Percentiles rank a stretch among this genome's conserved stretches.
phyloP scores from a whole-genome alignment of 2,888 invertebrate species.

The Brachyopa scutellaris region DNA sequence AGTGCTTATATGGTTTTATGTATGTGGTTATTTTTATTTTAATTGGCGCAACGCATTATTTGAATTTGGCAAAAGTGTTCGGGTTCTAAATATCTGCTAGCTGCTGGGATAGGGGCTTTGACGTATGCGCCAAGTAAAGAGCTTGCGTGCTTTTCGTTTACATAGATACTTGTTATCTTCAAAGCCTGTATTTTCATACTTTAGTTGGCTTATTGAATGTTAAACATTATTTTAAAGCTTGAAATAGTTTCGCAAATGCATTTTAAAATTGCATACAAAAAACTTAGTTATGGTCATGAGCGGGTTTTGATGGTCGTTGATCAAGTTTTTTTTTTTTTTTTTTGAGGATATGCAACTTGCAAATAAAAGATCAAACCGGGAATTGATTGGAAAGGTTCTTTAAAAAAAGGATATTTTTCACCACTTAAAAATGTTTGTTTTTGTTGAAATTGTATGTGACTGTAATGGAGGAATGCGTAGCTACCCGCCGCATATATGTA shows the following conservation, averaged over 20 bases:
- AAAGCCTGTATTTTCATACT: too few relatives aligned
- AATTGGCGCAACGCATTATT: neutral
- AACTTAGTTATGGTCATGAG: too few relatives aligned
- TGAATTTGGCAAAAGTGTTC: neutral
- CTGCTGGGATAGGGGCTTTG: conserved; percentile 10
- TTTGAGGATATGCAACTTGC: conserved; percentile 13
- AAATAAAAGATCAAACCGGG: conserved; percentile 15
- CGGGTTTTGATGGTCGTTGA: neutral
- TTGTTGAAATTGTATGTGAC: conserved; percentile 4
- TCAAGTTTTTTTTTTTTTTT: conserved; percentile 8
- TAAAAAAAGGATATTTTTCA: neutral
- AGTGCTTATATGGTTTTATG: neutral
- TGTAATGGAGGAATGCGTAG: conserved; percentile 3
- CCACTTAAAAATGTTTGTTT: neutral
- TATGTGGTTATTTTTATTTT: neutral
- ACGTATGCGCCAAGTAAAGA: conserved; percentile 7
- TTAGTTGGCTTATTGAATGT: too few relatives aligned
- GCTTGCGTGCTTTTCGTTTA: conserved; percentile 23
- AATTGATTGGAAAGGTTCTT: neutral
- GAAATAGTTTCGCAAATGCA: too few relatives aligned
- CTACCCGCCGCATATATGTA: neutral
- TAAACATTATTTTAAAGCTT: too few relatives aligned
- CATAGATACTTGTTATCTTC: too few relatives aligned
- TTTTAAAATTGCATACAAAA: too few relatives aligned
- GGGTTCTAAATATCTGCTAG: conserved; percentile 1